Base-by-base conservation (phyloP, 2,113 vertebrate species). In the Ondatra zibethicus region DNA sequence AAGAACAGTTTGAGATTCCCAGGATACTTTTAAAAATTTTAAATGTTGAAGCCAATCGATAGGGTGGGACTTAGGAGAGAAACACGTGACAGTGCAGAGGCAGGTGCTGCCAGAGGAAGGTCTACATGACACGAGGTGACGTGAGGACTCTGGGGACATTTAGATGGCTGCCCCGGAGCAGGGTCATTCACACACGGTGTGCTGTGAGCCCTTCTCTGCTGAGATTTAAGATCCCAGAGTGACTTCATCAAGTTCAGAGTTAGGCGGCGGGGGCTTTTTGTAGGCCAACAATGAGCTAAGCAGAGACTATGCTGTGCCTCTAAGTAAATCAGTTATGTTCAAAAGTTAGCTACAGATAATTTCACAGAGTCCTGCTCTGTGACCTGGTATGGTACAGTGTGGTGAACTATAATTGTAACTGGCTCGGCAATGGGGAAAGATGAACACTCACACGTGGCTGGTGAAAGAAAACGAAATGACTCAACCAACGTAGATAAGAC, bases 211-310 rank as follows among this genome's bases (percentile, higher is more conserved):
- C 29, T 19, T 87, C 39, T 45, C 27, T 93, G 65, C n/a, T 70
- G 93, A 95, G 45, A 75, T n/a, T 92, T 75, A 78, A 75, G 55
- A 45, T 93, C 94, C 42, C 87, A 52, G 12, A 47, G 66, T 94
- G 94, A 86, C 58, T 91, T 96, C 94, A 95, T 91, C 89, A 92
- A 81, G 4, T 76, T 77, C 65, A 68, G 52, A 80, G 85, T 96
- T 72, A 91, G 70, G 16, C 10, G 78, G 39, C 14, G 47, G 45
- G 50, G 76, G 55, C 2, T 47, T 91, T 58, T 17, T 23, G 58
- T 16, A n/a, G 70, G 93, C 93, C 82, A 96, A 93, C 52, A 87
- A 33, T 94, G 95, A 98, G 68, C 82, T 97, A 77, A 96, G 42
- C 50, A 66, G 82, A 92, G 72, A 23, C 70, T 25, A 42, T 58